Percentiles rank a stretch among this genome's conserved stretches.
phyloP scores from a whole-genome alignment of 1,140 invertebrate genomes.

The Lycorma delicatula region DNA sequence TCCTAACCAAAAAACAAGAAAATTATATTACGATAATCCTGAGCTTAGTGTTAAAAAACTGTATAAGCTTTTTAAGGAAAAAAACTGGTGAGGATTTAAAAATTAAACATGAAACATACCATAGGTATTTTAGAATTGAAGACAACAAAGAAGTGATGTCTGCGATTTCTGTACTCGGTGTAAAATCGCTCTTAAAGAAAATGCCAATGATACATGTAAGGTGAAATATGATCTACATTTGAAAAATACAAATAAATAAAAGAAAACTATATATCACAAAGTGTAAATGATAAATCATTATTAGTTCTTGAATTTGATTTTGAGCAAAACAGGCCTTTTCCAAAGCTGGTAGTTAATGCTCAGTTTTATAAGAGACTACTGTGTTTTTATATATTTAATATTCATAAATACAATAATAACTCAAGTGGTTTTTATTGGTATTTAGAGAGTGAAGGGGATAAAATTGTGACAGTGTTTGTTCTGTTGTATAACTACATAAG shows the following conservation, averaged over 20 bases:
- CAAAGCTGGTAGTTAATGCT: slow-evolving; percentile 11
- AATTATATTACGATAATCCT: background rate
- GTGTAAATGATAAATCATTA: slow-evolving; percentile 8
- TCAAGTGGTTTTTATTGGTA: background rate
- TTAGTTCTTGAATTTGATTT: slow-evolving; percentile 19
- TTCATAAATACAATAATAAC: slow-evolving; percentile 6
- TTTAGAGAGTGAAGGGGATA: slow-evolving; percentile 7
- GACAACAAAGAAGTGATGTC: slow-evolving; percentile 14
- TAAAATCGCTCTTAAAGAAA: slow-evolving; percentile 1
- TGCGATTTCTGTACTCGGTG: slow-evolving; percentile 8
- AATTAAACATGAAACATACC: slow-evolving; percentile 1
- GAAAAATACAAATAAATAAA: slow-evolving; percentile 12
- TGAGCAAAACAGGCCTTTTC: slow-evolving; percentile 15
- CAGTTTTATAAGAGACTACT: slow-evolving; percentile 17
- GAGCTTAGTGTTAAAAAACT: slow-evolving; percentile 6
- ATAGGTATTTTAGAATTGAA: slow-evolving; percentile 9
- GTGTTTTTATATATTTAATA: slow-evolving; percentile 14
- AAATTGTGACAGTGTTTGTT: slow-evolving; percentile 11
- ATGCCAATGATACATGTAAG: slow-evolving; percentile 12
- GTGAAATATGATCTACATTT: slow-evolving; percentile 8
- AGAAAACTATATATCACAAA: background rate
- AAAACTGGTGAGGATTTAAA: background rate
- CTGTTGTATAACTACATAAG: slow-evolving; percentile 6
- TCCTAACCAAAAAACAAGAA: background rate
- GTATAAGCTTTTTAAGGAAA: slow-evolving; percentile 7